These are phyloP conservation scores for Pollenia amentaria DNA, from an alignment of 2,888 invertebrate species.

Conservation along the genomic window DNA sequence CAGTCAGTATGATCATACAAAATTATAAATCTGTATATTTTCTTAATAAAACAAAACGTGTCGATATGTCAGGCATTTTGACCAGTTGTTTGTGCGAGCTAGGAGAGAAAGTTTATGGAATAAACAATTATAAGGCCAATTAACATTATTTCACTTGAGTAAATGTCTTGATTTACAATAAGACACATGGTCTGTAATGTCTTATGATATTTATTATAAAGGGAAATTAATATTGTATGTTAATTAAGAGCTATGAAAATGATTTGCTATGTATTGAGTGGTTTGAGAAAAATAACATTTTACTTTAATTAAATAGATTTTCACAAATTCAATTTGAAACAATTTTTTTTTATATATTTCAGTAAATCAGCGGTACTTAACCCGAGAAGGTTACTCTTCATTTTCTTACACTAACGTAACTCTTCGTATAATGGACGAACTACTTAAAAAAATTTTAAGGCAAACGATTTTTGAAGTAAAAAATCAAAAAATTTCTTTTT, in stretches of 20 bases:
- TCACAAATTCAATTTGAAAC: too few species aligned
- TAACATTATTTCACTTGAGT: conserved; percentile 49
- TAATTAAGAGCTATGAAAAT: background rate
- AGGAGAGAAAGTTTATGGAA: conserved; percentile 11
- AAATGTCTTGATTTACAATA: conserved; percentile 34
- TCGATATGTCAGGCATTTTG: conserved; percentile 31
- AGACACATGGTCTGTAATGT: background rate
- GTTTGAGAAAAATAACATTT: background rate
- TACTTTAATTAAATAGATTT: background rate
- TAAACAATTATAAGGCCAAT: conserved; percentile 47
- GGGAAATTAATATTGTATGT: background rate
- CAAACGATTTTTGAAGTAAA: too few species aligned
- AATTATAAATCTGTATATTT: conserved; percentile 3
- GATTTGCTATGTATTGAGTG: background rate
- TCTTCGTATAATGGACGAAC: too few species aligned
- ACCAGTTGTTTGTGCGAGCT: background rate
- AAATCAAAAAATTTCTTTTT: too few species aligned
- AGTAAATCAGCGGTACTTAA: too few species aligned
- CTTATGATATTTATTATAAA: background rate
- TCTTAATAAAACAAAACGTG: conserved; percentile 45
- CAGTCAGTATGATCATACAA: background rate
- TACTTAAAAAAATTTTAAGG: too few species aligned
- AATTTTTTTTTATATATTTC: too few species aligned
- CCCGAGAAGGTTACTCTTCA: too few species aligned
- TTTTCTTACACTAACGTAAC: too few species aligned